These are phyloP conservation scores for Lethrus apterus DNA, from an alignment of 1,140 invertebrate species.

Conservation along the genomic window DNA sequence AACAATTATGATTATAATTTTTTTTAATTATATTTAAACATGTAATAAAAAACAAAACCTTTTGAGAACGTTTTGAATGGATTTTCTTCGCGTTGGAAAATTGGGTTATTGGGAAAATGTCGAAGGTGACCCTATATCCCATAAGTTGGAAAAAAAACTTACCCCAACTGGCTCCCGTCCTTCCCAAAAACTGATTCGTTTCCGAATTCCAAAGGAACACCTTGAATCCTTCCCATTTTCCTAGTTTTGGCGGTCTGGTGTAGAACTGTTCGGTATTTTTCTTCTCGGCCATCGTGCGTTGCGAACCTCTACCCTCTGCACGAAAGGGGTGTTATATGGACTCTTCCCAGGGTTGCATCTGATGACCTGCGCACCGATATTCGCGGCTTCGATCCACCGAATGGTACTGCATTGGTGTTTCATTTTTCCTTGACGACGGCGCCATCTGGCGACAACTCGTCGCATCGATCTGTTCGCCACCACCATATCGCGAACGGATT, in stretches of 20 bases:
- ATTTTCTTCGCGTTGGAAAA: too few relatives aligned
- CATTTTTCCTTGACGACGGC: too few relatives aligned
- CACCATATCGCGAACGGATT: too few relatives aligned
- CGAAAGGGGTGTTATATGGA: slow-evolving; percentile 19
- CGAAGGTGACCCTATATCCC: not conserved
- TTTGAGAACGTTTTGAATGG: too few relatives aligned
- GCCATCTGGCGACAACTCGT: too few relatives aligned
- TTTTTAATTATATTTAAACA: too few relatives aligned
- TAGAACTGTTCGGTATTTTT: slow-evolving; percentile 70
- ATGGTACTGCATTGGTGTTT: not conserved
- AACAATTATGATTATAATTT: too few relatives aligned
- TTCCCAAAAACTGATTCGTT: slow-evolving; percentile 77
- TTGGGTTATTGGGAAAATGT: too few relatives aligned
- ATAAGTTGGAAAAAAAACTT: slow-evolving; percentile 44
- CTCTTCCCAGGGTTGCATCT: slow-evolving; percentile 17
- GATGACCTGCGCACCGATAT: slow-evolving; percentile 15
- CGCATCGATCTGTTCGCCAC: too few relatives aligned
- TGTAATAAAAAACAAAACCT: too few relatives aligned
- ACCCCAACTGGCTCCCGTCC: slow-evolving; percentile 87
- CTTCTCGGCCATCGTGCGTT: slow-evolving; percentile 60
- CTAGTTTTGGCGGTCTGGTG: slow-evolving; percentile 67
- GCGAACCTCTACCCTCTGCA: slow-evolving; percentile 11
- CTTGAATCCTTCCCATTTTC: slow-evolving; percentile 78
- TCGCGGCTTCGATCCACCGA: slow-evolving; percentile 12
- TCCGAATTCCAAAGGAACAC: slow-evolving; percentile 82